Evolutionary conservation across 2,113 vertebrate genomes (phyloP), one percentile per base, ranked within the genome.

Genomic region (Gila orcuttii): DNA sequence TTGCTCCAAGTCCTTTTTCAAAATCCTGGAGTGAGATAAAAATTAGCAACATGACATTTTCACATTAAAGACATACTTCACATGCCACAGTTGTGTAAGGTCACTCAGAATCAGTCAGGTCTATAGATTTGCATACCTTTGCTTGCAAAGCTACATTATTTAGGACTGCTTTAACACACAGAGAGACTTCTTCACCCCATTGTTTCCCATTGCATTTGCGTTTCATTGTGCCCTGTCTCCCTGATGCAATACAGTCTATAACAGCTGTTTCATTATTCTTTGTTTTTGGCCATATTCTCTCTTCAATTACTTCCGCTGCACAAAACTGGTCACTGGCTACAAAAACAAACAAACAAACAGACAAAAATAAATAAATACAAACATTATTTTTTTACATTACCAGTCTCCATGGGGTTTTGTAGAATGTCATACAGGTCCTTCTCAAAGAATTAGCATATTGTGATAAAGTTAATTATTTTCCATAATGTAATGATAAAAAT

Each of bases 1-100:
- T 91, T 6, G 93, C 89, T 2, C 93, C 94, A 19, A 91, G 86
- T 80, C 95, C 95, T 77, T 85, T 84, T 8, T 31, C 1, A 71
- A 94, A 93, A 19, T 11, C 62, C 95, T 96, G 81, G 15, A 79
- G 77, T 9, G 50, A 85, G 28, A 69, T 7, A n/a, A 52, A 52
- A 31, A 69, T 82, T 3, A 21, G 45, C n/a, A n/a, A n/a, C n/a
- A n/a, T n/a, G n/a, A 52, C 42, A 8, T 82, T 82, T 68, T 33
- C 77, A 57, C 9, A 21, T 55, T 17, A 8, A 68, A 68, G 6
- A 17, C 15, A 36, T 17, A 28, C 4, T 25, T 39, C 33, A 74
- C 21, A 25, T 47, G n/a, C 11, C 10, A 74, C 21, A 13, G 21
- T 68, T 68, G 28, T 69, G 31, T 69, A 0, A 79, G 11, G 7